phyloP scores from a whole-genome alignment of 2,888 invertebrate genomes.

The Ophion ventricosus region DNA sequence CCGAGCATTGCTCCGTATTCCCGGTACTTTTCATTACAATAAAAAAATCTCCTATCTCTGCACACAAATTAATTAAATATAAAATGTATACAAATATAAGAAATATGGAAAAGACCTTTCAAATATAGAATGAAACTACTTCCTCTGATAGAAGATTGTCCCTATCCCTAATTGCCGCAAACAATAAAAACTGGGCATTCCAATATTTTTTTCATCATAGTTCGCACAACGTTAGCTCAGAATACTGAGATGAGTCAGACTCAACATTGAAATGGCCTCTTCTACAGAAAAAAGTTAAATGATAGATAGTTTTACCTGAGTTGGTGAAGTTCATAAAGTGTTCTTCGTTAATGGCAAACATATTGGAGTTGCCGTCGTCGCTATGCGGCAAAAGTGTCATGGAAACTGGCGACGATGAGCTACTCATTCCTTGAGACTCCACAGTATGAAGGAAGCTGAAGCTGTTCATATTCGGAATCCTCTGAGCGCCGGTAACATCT shows the following conservation, averaged over 20 bases:
- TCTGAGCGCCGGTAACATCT: slow-evolving; percentile 29
- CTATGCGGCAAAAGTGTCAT: slow-evolving; percentile 69
- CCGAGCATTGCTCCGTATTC: too few species aligned
- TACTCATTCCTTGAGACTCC: slow-evolving; percentile 69
- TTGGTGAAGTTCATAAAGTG: slow-evolving; percentile 69
- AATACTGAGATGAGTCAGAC: too few species aligned
- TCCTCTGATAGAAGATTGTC: neutral
- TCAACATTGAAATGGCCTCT: neutral
- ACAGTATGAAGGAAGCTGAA: slow-evolving; percentile 66
- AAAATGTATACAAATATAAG: neutral
- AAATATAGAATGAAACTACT: neutral
- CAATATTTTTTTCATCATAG: neutral
- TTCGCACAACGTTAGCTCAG: neutral
- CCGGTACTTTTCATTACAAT: too few species aligned
- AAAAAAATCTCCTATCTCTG: neutral
- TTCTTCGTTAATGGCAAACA: slow-evolving; percentile 53
- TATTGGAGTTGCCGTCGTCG: slow-evolving; percentile 48
- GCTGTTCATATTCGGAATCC: slow-evolving; percentile 63
- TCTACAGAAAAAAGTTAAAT: too few species aligned
- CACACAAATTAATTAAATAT: neutral
- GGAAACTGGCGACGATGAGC: slow-evolving; percentile 71
- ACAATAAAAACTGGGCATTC: neutral
- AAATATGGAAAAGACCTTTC: neutral
- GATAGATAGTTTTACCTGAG: slow-evolving; percentile 59
- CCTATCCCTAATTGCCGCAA: neutral